phyloP scores from a whole-genome alignment of 2,113 vertebrate species.

The Grantiella picta region DNA sequence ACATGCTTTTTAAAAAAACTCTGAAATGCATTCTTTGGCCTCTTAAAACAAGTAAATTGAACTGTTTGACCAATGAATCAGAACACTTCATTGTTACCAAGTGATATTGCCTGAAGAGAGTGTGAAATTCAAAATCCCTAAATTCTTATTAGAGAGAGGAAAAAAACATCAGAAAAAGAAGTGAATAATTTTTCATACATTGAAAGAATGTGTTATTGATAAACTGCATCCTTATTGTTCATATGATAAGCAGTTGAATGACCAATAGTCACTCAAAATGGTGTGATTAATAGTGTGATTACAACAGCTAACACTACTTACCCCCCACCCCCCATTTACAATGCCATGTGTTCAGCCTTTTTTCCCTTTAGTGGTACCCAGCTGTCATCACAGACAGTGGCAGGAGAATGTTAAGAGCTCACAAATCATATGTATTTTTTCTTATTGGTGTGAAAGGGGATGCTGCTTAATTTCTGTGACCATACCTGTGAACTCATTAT shows the following conservation, averaged over 20 bases:
- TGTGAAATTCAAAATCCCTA: neutral
- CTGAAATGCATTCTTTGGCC: neutral
- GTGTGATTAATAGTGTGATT: slow-evolving; percentile 59
- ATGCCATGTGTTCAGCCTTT: slow-evolving; percentile 24
- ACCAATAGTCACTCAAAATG: slow-evolving; percentile 40
- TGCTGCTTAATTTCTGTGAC: neutral
- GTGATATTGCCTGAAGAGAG: neutral
- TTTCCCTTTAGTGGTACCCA: neutral
- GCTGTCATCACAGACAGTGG: neutral
- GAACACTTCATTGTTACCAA: neutral
- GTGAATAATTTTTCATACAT: neutral
- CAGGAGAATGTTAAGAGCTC: neutral
- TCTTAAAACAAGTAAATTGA: neutral
- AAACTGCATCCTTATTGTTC: neutral
- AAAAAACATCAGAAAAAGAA: neutral
- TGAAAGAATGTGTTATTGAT: neutral
- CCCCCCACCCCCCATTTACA: neutral
- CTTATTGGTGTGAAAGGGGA: neutral
- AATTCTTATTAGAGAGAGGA: neutral
- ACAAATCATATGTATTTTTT: neutral
- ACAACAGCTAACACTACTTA: slow-evolving; percentile 32
- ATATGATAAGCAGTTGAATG: neutral
- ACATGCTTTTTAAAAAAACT: neutral
- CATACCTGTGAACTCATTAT: neutral
- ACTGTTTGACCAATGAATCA: neutral